Evolutionary conservation across 2,113 vertebrate genomes (phyloP), one percentile per base, ranked within the genome.

Genomic region (Pelodiscus sinensis): DNA sequence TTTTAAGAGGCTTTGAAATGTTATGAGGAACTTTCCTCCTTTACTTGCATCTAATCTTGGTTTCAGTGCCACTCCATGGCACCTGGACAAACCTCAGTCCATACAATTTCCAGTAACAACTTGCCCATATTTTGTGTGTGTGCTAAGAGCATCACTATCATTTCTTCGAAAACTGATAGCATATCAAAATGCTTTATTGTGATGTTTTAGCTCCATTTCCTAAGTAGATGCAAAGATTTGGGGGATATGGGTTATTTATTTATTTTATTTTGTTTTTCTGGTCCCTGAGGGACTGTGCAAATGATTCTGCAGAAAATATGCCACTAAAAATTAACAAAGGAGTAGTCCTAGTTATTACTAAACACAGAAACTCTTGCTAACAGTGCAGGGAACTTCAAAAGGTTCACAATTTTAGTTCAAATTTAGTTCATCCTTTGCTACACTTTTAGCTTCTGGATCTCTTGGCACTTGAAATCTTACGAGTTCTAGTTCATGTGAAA

Each of bases 1-100:
- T 51, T 97, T 82, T 96, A 90, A 97, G 93, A 97, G 95, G 87
- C 82, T 96, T 97, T 97, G 88, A 97, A 96, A 97, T 62, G 31
- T 94, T 93, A 65, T 84, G 88, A 95, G 88, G 92, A 91, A 95
- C 88, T 92, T 65, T 91, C 73, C 85, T 35, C 71, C 90, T 96
- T 89, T 71, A 55, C 90, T 93, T 88, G 5, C 8, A 81, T 82
- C 54, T 94, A 96, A 94, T 87, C 44, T 84, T 24, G 82, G 71
- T 89, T 92, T 89, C 92, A 86, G 84, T 95, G 84, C 8, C 52
- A 62, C n/a, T n/a, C 65, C 8, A 13, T 50, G 31, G 18, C 15
- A 10, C 52, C 31, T 81, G 60, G 24, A 27, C 57, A 84, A 71
- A 1, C 2, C 54, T 88, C 62, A 92, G 75, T 27, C 31, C 60